Base-by-base conservation (phyloP, 2,888 invertebrate genomes). In the Drosophila subsilvestris region DNA sequence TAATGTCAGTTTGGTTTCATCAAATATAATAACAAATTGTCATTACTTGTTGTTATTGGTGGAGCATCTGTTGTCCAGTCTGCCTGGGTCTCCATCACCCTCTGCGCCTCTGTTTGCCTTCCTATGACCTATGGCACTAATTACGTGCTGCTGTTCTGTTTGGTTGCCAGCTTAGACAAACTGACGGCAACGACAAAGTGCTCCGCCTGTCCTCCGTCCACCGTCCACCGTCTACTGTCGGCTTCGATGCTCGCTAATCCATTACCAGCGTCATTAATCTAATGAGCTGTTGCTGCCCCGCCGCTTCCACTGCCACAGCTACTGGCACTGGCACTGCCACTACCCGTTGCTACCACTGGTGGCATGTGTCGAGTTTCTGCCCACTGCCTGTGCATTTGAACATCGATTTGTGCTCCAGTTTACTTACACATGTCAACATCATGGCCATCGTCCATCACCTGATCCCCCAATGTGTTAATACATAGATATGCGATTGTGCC, bases 181-280 rank as follows among this genome's bases (percentile, higher is more conserved):
- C 25, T 72, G 84, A 72, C 76, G 76, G 72, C 79, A 71, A 57
- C 68, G 71, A 76, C 76, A 86, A 75, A 73, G 80, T 76, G n/a
- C n/a, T n/a, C n/a, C 82, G 57, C 68, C 70, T 61, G 72, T 76
- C 71, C 67, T 17, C 60, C 47, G 49, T 59, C 63, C 42, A 20
- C 59, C 54, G 56, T 44, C 51, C 49, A 27, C 45, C 47, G 53
- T 27, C 42, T 48, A 53, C 56, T 63, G 72, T 62, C 63, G 56
- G 44, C 69, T 78, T 76, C 74, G 76, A 71, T 71, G 79, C 72
- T 72, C 80, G 79, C 76, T 87, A 86, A 88, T 86, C 86, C 88
- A 86, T 86, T 86, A 86, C 87, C 83, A 82, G 70, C 63, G 86
- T 88, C 86, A 86, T 86, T 86, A 86, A 86, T 86, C 88, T 86